Evolutionary conservation across 1,140 invertebrate species (phyloP).

Genomic region (Asobara japonica): DNA sequence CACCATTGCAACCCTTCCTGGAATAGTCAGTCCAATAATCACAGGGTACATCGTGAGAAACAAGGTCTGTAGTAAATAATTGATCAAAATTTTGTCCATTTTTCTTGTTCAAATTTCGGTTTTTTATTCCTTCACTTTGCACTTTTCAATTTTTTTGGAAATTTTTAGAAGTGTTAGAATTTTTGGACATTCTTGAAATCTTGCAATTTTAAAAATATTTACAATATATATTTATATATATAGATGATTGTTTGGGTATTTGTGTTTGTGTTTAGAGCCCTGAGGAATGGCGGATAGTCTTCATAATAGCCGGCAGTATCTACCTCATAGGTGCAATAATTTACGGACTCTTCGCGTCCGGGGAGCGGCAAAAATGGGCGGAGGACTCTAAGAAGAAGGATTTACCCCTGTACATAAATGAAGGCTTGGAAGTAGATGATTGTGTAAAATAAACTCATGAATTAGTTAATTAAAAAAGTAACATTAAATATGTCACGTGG

Average conservation of each 20-base stretch:
- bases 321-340: conserved; percentile 82
- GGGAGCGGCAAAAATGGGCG: conserved; percentile 83
- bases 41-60: conserved; percentile 81
- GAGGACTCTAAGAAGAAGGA: conserved; percentile 57
- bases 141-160: too few relatives aligned
- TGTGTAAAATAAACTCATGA: conserved; percentile 19
- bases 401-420: conserved; percentile 52
- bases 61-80: too few relatives aligned
- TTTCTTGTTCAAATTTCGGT: too few relatives aligned
- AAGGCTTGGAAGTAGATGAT: conserved; percentile 53
- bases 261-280: conserved; percentile 68
- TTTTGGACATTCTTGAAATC: too few relatives aligned
- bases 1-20: conserved; percentile 87
- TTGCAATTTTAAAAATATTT: too few relatives aligned
- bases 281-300: conserved; percentile 83
- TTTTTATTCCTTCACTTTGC: too few relatives aligned
- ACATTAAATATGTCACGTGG: too few relatives aligned
- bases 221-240: neutral
- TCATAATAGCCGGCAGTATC: conserved; percentile 82
- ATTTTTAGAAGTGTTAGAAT: too few relatives aligned
- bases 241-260: neutral
- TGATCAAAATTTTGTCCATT: too few relatives aligned
- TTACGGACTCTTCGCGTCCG: conserved; percentile 83
- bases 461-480: neutral
- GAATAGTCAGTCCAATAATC: conserved; percentile 84